phyloP scores from a whole-genome alignment of 2,797 vertebrate species.

The Eospalax fontanierii region DNA sequence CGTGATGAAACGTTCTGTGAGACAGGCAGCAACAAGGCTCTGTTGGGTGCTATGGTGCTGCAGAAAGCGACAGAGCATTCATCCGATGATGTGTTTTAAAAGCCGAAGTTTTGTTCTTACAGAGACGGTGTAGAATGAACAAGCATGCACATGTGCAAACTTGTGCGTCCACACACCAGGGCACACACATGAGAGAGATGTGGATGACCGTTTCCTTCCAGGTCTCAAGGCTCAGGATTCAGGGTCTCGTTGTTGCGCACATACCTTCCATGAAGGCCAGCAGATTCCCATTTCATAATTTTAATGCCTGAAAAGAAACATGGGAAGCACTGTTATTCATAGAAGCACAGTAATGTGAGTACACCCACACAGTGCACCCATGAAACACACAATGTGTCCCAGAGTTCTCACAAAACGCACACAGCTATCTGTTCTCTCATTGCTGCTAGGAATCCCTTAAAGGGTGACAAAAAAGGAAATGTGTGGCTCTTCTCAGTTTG shows the following conservation, averaged over 20 bases:
- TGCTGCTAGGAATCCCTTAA: not conserved
- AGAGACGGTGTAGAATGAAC: not conserved
- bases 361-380: not conserved
- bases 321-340: not conserved
- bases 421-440: not conserved
- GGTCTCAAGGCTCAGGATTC: not conserved
- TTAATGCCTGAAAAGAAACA: constrained; percentile 5
- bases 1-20: constrained; percentile 20
- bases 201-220: too few species aligned
- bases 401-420: not conserved
- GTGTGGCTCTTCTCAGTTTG: not conserved
- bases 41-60: not conserved
- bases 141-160: not conserved
- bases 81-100: not conserved
- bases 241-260: not conserved
- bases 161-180: not conserved
- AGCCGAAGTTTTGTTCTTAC: not conserved
- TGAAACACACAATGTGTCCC: not conserved
- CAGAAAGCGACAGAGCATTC: not conserved
- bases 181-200: not conserved
- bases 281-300: not conserved
- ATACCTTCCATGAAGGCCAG: not conserved
- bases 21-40: not conserved
- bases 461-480: constrained; percentile 5
- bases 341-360: too few species aligned